Evolutionary conservation across 2,888 invertebrate genomes (phyloP).

Genomic region (Oscheius sp.): DNA sequence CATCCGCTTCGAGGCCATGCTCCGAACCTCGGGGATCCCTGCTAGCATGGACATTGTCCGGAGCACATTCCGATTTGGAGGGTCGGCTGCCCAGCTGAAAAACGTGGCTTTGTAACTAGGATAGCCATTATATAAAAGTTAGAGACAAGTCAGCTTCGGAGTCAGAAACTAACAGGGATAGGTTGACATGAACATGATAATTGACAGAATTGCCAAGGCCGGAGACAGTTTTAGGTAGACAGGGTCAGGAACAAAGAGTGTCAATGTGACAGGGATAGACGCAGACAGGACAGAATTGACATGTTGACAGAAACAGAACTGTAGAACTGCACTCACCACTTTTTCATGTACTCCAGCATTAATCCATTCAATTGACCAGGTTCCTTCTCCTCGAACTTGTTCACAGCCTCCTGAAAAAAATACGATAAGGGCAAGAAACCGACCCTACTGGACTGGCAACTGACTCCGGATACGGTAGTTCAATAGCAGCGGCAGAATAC

Average conservation of each 20-base stretch:
- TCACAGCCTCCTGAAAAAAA: conserved; percentile 1
- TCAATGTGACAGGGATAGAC: too few species aligned
- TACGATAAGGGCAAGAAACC: not conserved
- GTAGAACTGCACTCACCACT: conserved; percentile 19
- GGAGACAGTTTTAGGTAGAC: too few species aligned
- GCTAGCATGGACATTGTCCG: conserved; percentile 86
- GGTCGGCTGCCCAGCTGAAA: conserved; percentile 33
- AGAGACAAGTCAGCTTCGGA: too few species aligned
- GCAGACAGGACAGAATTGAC: too few species aligned
- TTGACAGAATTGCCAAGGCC: too few species aligned
- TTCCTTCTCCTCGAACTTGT: conserved; percentile 8
- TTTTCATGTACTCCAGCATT: not conserved
- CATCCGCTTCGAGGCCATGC: conserved; percentile 84
- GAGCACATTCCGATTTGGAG: conserved; percentile 87
- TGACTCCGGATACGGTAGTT: not conserved
- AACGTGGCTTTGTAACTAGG: not conserved
- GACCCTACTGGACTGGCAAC: conserved; percentile 1
- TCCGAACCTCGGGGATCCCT: conserved; percentile 87
- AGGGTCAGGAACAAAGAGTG: too few species aligned
- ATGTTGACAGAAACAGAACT: too few species aligned
- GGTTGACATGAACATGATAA: too few species aligned
- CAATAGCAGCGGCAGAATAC: not conserved
- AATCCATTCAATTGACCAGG: not conserved
- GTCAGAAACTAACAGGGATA: too few species aligned
- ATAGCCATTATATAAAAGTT: too few species aligned